A percentile compares a stretch with the other conserved stretches of the same genome.
Conservation (phyloP, 2,113 vertebrate genomes). For the Apodemus sylvaticus region DNA sequence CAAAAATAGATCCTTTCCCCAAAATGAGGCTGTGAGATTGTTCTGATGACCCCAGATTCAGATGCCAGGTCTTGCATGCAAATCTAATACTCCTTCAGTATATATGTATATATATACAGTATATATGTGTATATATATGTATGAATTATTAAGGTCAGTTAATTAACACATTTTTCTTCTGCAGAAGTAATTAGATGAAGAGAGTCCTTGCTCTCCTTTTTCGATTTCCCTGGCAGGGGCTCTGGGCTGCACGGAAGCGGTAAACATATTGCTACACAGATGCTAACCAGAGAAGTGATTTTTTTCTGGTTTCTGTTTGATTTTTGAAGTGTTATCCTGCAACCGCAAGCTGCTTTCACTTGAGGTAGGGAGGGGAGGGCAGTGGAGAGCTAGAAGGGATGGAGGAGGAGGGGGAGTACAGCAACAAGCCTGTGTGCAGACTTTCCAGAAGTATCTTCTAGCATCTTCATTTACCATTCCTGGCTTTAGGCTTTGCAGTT, state of each 20-base stretch:
- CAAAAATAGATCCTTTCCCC: constrained; percentile 72
- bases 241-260: constrained; percentile 55
- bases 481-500: constrained; percentile 73
- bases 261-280: constrained; percentile 67
- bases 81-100: constrained; percentile 47
- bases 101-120: too few relatives aligned
- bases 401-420: neutral
- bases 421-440: neutral
- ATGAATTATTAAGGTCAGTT: constrained; percentile 77
- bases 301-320: constrained; percentile 68
- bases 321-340: constrained; percentile 66
- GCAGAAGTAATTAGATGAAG: constrained; percentile 69
- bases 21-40: constrained; percentile 38
- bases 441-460: constrained; percentile 32
- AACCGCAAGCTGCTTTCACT: constrained; percentile 28
- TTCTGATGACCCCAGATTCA: neutral
- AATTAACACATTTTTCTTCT: constrained; percentile 73
- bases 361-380: fast-evolving
- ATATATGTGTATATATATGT: neutral
- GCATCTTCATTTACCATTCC: constrained; percentile 66
- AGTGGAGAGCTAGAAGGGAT: neutral
- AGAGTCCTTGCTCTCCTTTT: constrained; percentile 60
- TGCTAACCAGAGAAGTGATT: constrained; percentile 66
- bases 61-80: neutral
- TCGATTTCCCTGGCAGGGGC: constrained; percentile 30